Conservation (phyloP, 2,113 vertebrate species). For the Pseudorhombus dupliciocellatus region DNA sequence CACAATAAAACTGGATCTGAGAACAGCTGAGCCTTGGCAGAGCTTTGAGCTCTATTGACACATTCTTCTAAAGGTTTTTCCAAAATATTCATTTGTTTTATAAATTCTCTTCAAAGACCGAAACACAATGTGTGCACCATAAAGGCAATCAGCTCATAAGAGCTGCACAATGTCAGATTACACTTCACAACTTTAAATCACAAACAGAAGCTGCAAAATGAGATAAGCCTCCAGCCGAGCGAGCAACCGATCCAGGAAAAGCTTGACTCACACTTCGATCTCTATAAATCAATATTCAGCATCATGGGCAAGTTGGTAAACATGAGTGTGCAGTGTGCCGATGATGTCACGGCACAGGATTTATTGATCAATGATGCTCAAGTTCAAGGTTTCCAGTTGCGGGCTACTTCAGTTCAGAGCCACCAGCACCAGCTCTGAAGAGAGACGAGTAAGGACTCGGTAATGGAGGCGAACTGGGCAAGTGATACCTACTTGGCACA, state of each 20-base stretch:
- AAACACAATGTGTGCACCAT: not conserved
- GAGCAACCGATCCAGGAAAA: not conserved
- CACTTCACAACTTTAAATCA: not conserved
- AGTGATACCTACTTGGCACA: constrained; percentile 48
- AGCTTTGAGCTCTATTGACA: too few species aligned
- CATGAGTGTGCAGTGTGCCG: constrained; percentile 19
- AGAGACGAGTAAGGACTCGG: not conserved
- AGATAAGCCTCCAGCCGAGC: not conserved
- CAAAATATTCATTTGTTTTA: too few species aligned
- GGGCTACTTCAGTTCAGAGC: constrained; percentile 3
- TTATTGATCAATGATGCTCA: constrained; percentile 25
- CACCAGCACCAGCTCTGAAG: not conserved
- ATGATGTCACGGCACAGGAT: constrained; percentile 33
- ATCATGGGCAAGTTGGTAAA: constrained; percentile 14
- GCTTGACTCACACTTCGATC: constrained; percentile 4
- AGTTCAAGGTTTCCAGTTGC: constrained; percentile 25
- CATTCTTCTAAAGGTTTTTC: too few species aligned
- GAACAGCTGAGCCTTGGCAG: too few species aligned
- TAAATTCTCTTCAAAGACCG: too few species aligned
- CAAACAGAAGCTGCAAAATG: not conserved
- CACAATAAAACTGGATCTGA: too few species aligned
- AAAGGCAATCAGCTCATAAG: not conserved
- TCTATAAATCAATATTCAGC: constrained; percentile 24
- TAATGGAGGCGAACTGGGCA: constrained; percentile 44
- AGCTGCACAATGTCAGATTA: not conserved